Percentiles rank a stretch among this genome's conserved stretches.
Conservation (phyloP, 2,797 vertebrate species). For the Anguilla marmorata region DNA sequence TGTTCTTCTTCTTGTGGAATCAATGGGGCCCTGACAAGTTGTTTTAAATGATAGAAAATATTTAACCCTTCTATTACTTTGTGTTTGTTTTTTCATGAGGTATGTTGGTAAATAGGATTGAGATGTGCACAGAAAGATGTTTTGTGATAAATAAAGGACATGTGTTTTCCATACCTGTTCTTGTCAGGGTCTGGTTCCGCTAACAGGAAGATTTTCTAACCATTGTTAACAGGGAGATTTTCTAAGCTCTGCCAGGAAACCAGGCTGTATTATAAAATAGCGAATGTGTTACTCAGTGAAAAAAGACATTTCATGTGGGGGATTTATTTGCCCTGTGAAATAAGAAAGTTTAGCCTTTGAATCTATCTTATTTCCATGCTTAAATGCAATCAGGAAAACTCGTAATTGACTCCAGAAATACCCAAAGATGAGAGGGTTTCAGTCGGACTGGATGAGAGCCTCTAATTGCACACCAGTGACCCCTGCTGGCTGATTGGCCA, state of each 20-base stretch:
- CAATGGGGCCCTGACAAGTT: no score
- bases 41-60: background rate
- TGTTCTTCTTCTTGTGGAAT: no score
- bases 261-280: background rate
- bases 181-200: background rate
- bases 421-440: background rate
- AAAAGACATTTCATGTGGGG: background rate
- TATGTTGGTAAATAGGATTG: slow-evolving; percentile 10
- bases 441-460: background rate
- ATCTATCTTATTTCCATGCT: background rate
- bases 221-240: background rate
- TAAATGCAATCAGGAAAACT: background rate
- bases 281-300: background rate
- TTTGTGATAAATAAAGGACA: background rate
- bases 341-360: slow-evolving; percentile 6
- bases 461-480: background rate
- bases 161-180: slow-evolving; percentile 25
- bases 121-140: background rate
- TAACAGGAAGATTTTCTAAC: background rate
- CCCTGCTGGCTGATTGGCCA: background rate
- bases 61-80: background rate
- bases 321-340: background rate
- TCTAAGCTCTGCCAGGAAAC: background rate
- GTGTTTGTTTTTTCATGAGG: slow-evolving; percentile 23
- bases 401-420: background rate